Percentiles rank a stretch among this genome's conserved stretches.
Evolutionary conservation across 1,140 invertebrate genomes (phyloP).

Genomic region (Bombus haemorrhoidalis): DNA sequence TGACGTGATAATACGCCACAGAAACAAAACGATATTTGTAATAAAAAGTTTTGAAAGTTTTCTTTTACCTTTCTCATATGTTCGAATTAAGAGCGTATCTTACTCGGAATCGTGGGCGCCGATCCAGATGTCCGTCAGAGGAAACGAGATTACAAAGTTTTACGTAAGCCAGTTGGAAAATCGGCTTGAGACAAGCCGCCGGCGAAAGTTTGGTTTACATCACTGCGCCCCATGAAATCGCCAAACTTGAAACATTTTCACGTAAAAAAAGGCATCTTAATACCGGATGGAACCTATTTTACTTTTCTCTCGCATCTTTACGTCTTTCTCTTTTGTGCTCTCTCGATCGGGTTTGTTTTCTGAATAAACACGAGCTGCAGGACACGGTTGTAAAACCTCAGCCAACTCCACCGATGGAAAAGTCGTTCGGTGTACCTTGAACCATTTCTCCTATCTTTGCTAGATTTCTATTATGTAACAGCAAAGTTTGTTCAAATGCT

Average conservation of each 20-base stretch:
- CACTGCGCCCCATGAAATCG: background rate
- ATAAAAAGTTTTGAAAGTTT: background rate
- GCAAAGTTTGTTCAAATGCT: background rate
- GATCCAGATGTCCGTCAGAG: background rate
- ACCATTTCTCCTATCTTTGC: background rate
- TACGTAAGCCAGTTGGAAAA: background rate
- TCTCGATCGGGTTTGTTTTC: too few relatives aligned
- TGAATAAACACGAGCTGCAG: background rate
- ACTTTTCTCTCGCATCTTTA: background rate
- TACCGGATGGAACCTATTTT: background rate
- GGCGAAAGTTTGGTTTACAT: background rate
- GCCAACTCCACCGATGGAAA: background rate
- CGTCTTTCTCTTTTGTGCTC: background rate
- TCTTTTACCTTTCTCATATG: background rate
- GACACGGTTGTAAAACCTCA: background rate
- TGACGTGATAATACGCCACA: background rate
- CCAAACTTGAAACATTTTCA: background rate
- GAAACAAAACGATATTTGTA: too few relatives aligned
- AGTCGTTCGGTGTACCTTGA: background rate
- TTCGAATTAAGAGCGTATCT: background rate
- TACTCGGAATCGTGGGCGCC: background rate
- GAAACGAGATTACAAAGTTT: conserved; percentile 26
- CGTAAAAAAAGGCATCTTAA: background rate
- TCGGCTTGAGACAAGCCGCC: background rate
- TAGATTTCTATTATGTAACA: background rate